Percentiles rank a stretch among this genome's conserved stretches.
phyloP scores from a whole-genome alignment of 2,113 vertebrate genomes.

The Paralichthys olivaceus region DNA sequence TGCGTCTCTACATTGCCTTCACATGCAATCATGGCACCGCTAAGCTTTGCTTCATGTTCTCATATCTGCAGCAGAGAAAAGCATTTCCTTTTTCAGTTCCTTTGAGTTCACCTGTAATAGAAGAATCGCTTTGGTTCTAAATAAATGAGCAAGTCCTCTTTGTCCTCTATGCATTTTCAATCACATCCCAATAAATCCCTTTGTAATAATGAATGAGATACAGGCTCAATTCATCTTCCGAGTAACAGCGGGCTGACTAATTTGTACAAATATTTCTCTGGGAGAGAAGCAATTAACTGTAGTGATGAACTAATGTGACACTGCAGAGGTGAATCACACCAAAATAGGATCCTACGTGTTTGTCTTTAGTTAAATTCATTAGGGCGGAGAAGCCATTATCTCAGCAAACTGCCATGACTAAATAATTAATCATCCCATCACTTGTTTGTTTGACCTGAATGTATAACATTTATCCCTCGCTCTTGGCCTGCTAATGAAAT shows the following conservation, averaged over 20 bases:
- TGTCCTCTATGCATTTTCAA: slow-evolving; percentile 57
- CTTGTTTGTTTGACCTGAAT: slow-evolving; percentile 77
- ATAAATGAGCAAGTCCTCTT: slow-evolving; percentile 50
- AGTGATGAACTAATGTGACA: slow-evolving; percentile 60
- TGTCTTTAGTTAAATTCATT: slow-evolving; percentile 73
- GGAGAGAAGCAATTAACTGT: slow-evolving; percentile 70
- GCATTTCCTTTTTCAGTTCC: neutral
- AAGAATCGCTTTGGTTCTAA: neutral
- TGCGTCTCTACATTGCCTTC: neutral
- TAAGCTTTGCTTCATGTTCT: neutral
- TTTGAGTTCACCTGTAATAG: neutral
- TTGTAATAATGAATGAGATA: slow-evolving; percentile 64
- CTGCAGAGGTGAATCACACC: slow-evolving; percentile 53
- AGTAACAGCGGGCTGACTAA: slow-evolving; percentile 54
- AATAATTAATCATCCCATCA: slow-evolving; percentile 82
- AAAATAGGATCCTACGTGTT: slow-evolving; percentile 61
- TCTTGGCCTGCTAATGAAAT: slow-evolving; percentile 65
- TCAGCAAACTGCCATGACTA: slow-evolving; percentile 71
- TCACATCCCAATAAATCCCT: slow-evolving; percentile 60
- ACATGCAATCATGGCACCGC: neutral
- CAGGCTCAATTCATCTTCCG: slow-evolving; percentile 57
- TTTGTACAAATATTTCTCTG: slow-evolving; percentile 77
- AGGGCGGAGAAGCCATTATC: slow-evolving; percentile 72
- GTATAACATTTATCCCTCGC: slow-evolving; percentile 67
- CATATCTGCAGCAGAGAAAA: neutral